Conservation (phyloP, 2,888 invertebrate species). For the Microctonus hyperodae region DNA sequence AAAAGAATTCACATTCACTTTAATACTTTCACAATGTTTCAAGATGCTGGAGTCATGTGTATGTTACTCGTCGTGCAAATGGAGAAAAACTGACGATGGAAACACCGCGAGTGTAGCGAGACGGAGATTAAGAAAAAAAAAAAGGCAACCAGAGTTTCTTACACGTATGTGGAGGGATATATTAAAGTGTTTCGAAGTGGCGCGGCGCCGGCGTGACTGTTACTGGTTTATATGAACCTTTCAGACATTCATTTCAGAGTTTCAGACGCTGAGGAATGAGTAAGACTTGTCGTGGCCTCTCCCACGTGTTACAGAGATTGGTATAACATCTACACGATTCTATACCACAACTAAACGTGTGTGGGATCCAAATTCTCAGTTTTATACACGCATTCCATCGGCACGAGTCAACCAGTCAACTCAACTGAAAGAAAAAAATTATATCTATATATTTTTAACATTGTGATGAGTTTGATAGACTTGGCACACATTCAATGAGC, state of each 20-base stretch:
- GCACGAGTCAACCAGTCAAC: background rate
- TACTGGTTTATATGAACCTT: slow-evolving; percentile 8
- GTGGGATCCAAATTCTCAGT: slow-evolving; percentile 23
- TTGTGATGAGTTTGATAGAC: background rate
- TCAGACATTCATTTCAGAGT: too few species aligned
- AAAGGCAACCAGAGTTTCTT: background rate
- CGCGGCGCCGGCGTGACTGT: slow-evolving; percentile 25
- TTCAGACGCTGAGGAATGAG: slow-evolving; percentile 19
- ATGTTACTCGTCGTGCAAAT: background rate
- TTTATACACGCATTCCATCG: slow-evolving; percentile 5
- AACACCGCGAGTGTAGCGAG: background rate
- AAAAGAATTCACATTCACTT: background rate
- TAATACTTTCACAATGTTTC: slow-evolving; percentile 16
- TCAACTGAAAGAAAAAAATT: background rate
- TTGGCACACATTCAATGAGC: background rate
- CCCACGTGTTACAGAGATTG: slow-evolving; percentile 29
- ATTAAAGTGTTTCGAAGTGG: slow-evolving; percentile 13
- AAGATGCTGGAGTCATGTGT: slow-evolving; percentile 4
- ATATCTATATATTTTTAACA: background rate
- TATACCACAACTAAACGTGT: slow-evolving; percentile 16
- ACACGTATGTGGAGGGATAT: slow-evolving; percentile 19
- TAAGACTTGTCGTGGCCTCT: slow-evolving; percentile 30
- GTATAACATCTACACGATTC: slow-evolving; percentile 1
- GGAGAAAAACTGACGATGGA: slow-evolving; percentile 23
- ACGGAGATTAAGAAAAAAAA: too few species aligned